Conservation (phyloP, 2,797 vertebrate species). For the Enteromius anoplus region DNA sequence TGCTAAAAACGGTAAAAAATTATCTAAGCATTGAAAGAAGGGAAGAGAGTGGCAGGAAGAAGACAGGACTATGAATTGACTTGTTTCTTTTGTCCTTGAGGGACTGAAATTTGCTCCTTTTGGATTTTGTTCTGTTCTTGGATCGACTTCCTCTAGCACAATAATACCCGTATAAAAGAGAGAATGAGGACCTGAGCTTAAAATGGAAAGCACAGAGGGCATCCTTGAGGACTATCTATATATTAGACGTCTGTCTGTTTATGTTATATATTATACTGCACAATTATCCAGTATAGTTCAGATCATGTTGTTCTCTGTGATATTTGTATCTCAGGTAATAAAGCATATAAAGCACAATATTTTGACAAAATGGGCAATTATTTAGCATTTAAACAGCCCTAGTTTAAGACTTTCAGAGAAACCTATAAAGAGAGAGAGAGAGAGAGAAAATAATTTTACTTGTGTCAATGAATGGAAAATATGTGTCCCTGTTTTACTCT, state of each 20-base stretch:
- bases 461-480: too few species aligned
- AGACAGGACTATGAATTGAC: constrained; percentile 30
- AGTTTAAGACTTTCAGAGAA: too few species aligned
- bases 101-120: constrained; percentile 5
- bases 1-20: not conserved
- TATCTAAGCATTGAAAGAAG: not conserved
- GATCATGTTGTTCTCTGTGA: constrained; percentile 12
- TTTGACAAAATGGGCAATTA: too few species aligned
- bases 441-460: too few species aligned
- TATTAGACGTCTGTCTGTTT: not conserved
- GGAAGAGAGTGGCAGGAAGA: not conserved
- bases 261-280: not conserved
- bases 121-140: constrained; percentile 23
- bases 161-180: constrained; percentile 9
- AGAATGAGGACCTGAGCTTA: not conserved
- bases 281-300: not conserved
- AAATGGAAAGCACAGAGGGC: constrained; percentile 14
- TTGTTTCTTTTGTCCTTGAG: constrained; percentile 32
- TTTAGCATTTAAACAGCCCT: too few species aligned
- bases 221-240: constrained; percentile 1
- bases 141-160: constrained; percentile 11
- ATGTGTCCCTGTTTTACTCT: too few species aligned
- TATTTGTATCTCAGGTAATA: not conserved
- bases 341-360: too few species aligned
- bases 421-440: too few species aligned